Conservation (phyloP, 2,113 vertebrate genomes). For the Lophura nycthemera region DNA sequence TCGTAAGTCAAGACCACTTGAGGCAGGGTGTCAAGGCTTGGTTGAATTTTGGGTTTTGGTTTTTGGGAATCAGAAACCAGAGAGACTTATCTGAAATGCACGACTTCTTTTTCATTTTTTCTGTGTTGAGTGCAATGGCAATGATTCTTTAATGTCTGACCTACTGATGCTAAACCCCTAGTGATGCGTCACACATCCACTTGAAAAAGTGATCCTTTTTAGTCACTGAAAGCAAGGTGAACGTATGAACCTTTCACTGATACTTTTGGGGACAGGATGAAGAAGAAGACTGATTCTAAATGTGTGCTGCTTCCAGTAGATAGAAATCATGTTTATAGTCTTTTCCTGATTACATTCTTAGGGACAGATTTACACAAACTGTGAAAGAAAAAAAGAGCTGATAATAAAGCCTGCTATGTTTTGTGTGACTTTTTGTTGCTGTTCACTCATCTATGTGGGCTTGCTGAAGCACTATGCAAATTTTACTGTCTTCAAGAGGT, state of each 20-base stretch:
- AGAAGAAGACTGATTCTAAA: background rate
- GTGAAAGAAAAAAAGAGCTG: background rate
- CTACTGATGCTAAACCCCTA: rapidly evolving
- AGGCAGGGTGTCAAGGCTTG: background rate
- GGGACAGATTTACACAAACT: background rate
- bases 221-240: background rate
- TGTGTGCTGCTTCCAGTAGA: background rate
- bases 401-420: background rate
- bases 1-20: rapidly evolving
- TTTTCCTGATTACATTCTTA: background rate
- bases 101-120: background rate
- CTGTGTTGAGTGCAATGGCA: background rate
- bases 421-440: background rate
- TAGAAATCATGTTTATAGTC: background rate
- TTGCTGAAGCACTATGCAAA: background rate
- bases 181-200: background rate
- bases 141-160: rapidly evolving
- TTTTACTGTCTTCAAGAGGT: background rate
- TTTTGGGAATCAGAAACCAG: background rate
- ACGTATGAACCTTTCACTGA: background rate
- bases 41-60: background rate
- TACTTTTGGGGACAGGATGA: background rate
- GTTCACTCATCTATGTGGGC: background rate
- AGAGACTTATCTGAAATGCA: background rate
- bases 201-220: background rate